Conservation (phyloP, 2,888 invertebrate genomes). For the Dryocosmus kuriphilus region DNA sequence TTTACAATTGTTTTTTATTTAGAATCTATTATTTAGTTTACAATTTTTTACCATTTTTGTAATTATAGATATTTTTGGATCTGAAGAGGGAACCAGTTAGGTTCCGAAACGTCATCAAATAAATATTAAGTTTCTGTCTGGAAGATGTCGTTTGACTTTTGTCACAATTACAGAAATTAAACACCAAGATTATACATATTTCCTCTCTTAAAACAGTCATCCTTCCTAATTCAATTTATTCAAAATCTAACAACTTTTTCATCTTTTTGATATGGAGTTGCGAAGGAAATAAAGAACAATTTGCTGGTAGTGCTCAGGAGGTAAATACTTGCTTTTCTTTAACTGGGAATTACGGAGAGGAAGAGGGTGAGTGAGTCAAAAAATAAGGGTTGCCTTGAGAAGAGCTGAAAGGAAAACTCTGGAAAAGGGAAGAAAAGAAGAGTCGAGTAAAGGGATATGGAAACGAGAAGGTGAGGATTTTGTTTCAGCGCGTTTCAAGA, state of each 20-base stretch:
- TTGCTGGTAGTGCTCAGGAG: neutral
- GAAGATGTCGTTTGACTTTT: no score
- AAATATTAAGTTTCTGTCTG: no score
- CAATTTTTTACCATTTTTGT: no score
- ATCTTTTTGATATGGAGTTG: neutral
- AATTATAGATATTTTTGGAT: no score
- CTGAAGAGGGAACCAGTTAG: no score
- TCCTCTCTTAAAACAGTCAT: neutral
- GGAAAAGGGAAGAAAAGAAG: constrained; percentile 1
- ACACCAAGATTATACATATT: no score
- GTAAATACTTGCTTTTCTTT: constrained; percentile 31
- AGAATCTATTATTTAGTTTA: no score
- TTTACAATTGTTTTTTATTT: no score
- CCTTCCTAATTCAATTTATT: neutral
- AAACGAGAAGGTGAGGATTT: constrained; percentile 31
- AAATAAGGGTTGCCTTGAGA: constrained; percentile 29
- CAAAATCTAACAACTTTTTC: neutral
- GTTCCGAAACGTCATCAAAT: no score
- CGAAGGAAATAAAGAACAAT: constrained; percentile 10
- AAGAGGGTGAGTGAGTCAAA: constrained; percentile 18
- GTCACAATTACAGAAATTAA: no score
- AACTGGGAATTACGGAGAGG: neutral
- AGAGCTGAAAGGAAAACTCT: neutral
- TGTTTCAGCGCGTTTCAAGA: constrained; percentile 30
- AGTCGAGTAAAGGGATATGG: constrained; percentile 30